Conservation (phyloP, 2,888 invertebrate species). For the Nephrotoma flavescens region DNA sequence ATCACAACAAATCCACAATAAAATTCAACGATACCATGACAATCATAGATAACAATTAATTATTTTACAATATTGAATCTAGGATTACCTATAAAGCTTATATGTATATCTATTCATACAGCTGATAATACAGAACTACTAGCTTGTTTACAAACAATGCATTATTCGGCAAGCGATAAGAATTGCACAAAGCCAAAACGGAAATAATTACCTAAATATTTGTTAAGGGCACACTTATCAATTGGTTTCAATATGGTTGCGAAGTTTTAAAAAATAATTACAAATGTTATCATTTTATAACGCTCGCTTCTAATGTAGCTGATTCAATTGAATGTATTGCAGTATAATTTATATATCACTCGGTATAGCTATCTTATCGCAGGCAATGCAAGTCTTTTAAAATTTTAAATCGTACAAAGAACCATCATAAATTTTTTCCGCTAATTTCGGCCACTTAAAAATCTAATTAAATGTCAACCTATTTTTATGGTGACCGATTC, state of each 20-base stretch:
- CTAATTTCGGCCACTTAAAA: background rate
- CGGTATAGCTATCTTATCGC: background rate
- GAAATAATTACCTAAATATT: background rate
- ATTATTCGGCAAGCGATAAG: background rate
- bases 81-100: background rate
- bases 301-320: background rate
- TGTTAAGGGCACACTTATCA: background rate
- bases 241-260: background rate
- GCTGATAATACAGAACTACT: background rate
- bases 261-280: too few species aligned
- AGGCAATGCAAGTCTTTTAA: background rate
- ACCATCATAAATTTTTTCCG: background rate
- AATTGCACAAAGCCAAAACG: background rate
- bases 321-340: background rate
- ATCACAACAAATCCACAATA: too few species aligned
- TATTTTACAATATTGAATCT: background rate
- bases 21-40: too few species aligned
- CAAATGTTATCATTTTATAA: background rate
- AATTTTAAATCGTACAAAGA: background rate
- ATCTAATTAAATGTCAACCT: background rate
- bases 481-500: background rate
- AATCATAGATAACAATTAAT: background rate
- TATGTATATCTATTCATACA: background rate
- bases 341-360: background rate
- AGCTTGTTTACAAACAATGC: background rate